Evolutionary conservation across 1,140 invertebrate species (phyloP).

Genomic region (Drosophila aff.): DNA sequence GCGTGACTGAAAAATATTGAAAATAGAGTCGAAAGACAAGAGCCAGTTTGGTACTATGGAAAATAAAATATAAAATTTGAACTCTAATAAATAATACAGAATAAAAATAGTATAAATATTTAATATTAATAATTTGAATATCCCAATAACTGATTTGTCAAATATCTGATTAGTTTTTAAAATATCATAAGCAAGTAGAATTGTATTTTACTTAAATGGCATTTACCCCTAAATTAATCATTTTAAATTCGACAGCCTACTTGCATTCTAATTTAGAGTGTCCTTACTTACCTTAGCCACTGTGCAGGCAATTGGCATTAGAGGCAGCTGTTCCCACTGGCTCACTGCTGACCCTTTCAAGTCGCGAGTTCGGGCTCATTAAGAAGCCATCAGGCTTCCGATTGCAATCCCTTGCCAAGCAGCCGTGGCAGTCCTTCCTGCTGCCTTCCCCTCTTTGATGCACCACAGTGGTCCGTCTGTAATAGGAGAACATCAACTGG

Average conservation of each 20-base stretch:
- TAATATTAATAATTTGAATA: no score
- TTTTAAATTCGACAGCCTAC: not conserved
- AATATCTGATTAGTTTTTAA: not conserved
- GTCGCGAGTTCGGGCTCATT: slow-evolving; percentile 65
- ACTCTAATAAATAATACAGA: not conserved
- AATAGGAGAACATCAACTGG: slow-evolving; percentile 32
- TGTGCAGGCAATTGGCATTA: slow-evolving; percentile 46
- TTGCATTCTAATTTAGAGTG: not conserved
- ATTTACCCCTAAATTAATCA: not conserved
- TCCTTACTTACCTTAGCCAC: not conserved
- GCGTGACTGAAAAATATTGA: slow-evolving; percentile 42
- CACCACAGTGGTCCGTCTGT: not conserved
- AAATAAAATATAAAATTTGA: not conserved
- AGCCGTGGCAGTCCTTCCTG: slow-evolving; percentile 6
- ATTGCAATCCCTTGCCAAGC: slow-evolving; percentile 42
- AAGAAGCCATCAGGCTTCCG: slow-evolving; percentile 69
- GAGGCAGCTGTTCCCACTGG: slow-evolving; percentile 38
- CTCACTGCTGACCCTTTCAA: slow-evolving; percentile 35
- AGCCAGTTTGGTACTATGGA: not conserved
- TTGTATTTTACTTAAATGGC: no score
- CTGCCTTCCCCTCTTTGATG: not conserved
- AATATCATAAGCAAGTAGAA: not conserved
- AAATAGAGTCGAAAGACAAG: slow-evolving; percentile 15
- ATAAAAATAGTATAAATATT: not conserved
- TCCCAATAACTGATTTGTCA: not conserved